phyloP scores from a whole-genome alignment of 2,888 invertebrate species.

The Agrochola litura region DNA sequence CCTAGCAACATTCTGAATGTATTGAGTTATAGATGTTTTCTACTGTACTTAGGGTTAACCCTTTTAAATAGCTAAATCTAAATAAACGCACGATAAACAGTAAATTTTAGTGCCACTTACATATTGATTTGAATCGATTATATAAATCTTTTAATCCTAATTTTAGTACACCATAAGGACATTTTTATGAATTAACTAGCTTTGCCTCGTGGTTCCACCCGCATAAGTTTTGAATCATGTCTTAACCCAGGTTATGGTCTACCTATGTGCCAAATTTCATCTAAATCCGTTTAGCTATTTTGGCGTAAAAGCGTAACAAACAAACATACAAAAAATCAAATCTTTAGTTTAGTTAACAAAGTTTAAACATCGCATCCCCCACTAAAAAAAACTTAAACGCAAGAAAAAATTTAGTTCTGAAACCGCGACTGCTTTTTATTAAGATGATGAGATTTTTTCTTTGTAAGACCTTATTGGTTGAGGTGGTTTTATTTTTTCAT shows the following conservation, averaged over 20 bases:
- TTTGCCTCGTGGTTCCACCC: no score
- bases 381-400: background rate
- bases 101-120: background rate
- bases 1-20: background rate
- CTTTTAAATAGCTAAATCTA: background rate
- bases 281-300: no score
- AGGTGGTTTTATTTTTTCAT: conserved; percentile 12
- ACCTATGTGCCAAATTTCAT: no score
- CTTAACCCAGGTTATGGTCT: no score
- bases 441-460: conserved; percentile 3
- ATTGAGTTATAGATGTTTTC: conserved; percentile 1
- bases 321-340: no score
- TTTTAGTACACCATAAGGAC: background rate
- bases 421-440: conserved; percentile 16
- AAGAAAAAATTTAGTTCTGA: background rate
- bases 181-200: no score
- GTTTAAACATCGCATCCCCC: background rate
- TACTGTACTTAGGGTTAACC: background rate
- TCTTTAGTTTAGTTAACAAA: background rate
- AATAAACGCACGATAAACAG: background rate
- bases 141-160: background rate
- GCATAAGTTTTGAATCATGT: no score
- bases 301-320: no score
- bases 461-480: conserved; percentile 1
- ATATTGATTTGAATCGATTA: background rate